Conservation (phyloP, 2,797 vertebrate species). For the Halcyon badia region DNA sequence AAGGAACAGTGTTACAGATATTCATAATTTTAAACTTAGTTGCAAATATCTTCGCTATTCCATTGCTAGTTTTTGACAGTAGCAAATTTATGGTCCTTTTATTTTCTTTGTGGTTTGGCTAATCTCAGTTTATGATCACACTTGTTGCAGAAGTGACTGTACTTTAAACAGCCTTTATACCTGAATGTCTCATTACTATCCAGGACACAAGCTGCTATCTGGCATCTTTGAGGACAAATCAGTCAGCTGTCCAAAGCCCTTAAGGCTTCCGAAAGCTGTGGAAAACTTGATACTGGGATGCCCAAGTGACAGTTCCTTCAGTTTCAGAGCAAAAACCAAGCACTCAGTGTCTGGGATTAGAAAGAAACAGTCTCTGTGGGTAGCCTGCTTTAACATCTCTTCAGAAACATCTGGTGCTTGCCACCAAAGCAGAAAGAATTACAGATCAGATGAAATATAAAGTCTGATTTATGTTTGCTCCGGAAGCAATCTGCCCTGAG, state of each 20-base stretch:
- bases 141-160: not conserved
- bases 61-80: constrained; percentile 38
- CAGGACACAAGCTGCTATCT: not conserved
- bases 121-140: not conserved
- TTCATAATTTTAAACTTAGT: not conserved
- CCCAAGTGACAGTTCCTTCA: not conserved
- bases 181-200: not conserved
- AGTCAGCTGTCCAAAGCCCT: not conserved
- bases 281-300: not conserved
- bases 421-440: not conserved
- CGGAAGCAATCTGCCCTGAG: not conserved
- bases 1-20: constrained; percentile 3
- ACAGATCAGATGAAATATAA: not conserved
- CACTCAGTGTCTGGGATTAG: not conserved
- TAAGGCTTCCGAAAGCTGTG: not conserved
- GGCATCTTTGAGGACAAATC: not conserved
- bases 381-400: not conserved
- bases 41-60: constrained; percentile 23
- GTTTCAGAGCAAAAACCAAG: not conserved
- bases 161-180: not conserved
- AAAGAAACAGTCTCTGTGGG: not conserved
- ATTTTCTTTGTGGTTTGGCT: not conserved
- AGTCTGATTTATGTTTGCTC: not conserved
- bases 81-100: not conserved
- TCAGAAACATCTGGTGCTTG: not conserved